A percentile compares a stretch with the other conserved stretches of the same genome.
Evolutionary conservation across 2,113 vertebrate genomes (phyloP).

Genomic region (Maccullochella peelii): DNA sequence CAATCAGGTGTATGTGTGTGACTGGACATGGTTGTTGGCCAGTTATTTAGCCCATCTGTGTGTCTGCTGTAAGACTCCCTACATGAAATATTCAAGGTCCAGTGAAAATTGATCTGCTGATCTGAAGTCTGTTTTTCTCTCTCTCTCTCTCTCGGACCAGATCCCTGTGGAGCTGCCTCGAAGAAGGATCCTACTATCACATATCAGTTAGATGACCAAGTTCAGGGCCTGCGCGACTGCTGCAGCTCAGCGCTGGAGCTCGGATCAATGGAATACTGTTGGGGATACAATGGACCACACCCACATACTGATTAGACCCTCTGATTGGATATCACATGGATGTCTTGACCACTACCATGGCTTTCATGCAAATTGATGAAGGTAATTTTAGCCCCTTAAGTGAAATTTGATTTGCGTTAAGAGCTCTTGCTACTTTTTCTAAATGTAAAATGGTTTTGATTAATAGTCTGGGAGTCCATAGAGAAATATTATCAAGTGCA

Average conservation of each 20-base stretch:
- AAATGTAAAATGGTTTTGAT: conserved; percentile 60
- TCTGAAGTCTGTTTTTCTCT: conserved; percentile 83
- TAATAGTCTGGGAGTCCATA: conserved; percentile 51
- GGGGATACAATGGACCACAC: conserved; percentile 68
- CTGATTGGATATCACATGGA: conserved; percentile 72
- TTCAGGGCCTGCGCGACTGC: conserved; percentile 65
- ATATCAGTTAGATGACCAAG: conserved; percentile 79
- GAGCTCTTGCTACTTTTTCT: conserved; percentile 57
- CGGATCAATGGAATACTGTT: conserved; percentile 72
- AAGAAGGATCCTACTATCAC: conserved; percentile 75
- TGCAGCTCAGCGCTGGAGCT: conserved; percentile 56
- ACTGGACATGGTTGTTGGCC: conserved; percentile 65
- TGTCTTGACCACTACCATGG: conserved; percentile 65
- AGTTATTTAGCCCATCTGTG: conserved; percentile 75
- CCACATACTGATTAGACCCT: conserved; percentile 58
- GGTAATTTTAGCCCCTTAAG: conserved; percentile 70
- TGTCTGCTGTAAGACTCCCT: conserved; percentile 74
- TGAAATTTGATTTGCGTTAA: conserved; percentile 68
- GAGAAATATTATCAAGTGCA: conserved; percentile 57
- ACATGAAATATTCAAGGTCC: conserved; percentile 88
- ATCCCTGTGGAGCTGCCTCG: conserved; percentile 85
- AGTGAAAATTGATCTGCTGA: conserved; percentile 91
- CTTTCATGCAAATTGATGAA: conserved; percentile 70
- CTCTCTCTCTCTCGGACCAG: conserved; percentile 80
- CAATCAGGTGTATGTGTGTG: conserved; percentile 21